Conservation (phyloP, 2,888 invertebrate species). For the Ptilodon capucinus region DNA sequence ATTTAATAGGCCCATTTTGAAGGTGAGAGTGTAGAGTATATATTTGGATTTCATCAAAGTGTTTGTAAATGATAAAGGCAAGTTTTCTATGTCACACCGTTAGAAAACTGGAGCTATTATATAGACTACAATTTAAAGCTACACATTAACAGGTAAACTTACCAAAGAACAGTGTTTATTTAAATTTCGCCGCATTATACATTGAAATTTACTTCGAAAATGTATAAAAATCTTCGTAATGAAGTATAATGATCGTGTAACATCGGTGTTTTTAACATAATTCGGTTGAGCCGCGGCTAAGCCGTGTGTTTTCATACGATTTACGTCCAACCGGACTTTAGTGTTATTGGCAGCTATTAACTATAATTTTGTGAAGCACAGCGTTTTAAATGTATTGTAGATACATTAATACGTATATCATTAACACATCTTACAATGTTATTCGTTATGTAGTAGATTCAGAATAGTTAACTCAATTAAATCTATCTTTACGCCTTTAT, state of each 20-base stretch:
- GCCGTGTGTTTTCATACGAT: conserved; percentile 26
- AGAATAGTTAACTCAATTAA: too few species aligned
- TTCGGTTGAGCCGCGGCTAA: conserved; percentile 19
- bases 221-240: conserved; percentile 26
- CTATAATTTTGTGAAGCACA: conserved; percentile 55
- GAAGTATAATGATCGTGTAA: conserved; percentile 25
- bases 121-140: too few species aligned
- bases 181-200: not conserved
- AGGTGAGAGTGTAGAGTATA: too few species aligned
- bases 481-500: too few species aligned
- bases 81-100: too few species aligned
- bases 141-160: too few species aligned
- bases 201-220: not conserved
- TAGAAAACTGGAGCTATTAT: too few species aligned
- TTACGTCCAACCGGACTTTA: conserved; percentile 37
- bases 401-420: conserved; percentile 16
- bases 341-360: conserved; percentile 55
- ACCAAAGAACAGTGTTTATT: not conserved
- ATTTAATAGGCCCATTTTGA: too few species aligned
- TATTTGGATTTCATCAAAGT: too few species aligned
- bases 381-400: conserved; percentile 30
- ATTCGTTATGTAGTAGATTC: too few species aligned
- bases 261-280: conserved; percentile 36
- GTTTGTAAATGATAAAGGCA: too few species aligned
- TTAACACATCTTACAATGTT: conserved; percentile 14